Base-by-base conservation (phyloP, 2,797 vertebrate species). In the Tympanoctomys barrerae region DNA sequence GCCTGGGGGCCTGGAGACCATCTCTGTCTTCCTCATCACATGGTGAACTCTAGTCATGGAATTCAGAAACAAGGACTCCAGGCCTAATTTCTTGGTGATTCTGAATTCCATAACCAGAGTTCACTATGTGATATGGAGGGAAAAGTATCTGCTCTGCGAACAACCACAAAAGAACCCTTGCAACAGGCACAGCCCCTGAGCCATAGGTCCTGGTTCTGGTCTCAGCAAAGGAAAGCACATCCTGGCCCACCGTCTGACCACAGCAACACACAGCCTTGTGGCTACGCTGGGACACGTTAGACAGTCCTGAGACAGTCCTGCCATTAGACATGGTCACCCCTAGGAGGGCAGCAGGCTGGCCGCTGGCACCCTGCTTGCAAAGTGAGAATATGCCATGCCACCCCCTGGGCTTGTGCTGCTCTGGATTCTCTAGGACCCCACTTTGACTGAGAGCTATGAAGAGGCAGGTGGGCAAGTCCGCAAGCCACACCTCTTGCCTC, bases 81-180 rank as follows among this genome's bases (percentile, higher is more conserved):
- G 68, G 54, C 54, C 54, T 57, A 19, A 57, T 5, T 57, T 57
- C 3, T 18, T 14, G 54, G 54, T 57, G 54, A 57, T 82, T 90
- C 89, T 62, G 54, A 79, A 85, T 87, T 39, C 66, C 31, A 71
- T 52, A 59, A 75, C 24, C 36, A 36, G 59, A 94, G 42, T 90
- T 94, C 84, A 89, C 36, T 95, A 49, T 16, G 61, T 79, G 87
- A 80, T 31, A 26, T 42, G 33, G 87, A 89, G 66, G 86, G 66
- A 70, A 94, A 93, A 57, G 19, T 33, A 82, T 8, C 77, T 10
- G 9, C 4, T 36, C 36, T 57, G 54, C 39, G 26, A 87, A 77
- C n/a, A 57, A 75, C 42, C 39, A 36, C 66, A 77, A 78, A 93
- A 89, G 57, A 78, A 87, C 21, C 57, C 54, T 49, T 61, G 87